Evolutionary conservation across 1,140 invertebrate species (phyloP).

Genomic region (Pteromalus puparum): DNA sequence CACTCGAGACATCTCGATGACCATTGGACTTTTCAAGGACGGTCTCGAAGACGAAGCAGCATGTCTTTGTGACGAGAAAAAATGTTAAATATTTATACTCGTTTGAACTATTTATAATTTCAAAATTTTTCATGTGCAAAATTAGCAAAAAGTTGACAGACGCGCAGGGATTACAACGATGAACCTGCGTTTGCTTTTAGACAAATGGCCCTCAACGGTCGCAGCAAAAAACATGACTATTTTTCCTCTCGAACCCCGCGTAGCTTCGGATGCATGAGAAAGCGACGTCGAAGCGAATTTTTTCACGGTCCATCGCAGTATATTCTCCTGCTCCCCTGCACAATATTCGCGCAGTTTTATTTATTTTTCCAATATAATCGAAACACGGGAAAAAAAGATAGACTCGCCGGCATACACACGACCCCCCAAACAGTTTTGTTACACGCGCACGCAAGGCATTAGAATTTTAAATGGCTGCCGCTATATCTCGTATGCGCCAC

Average conservation of each 20-base stretch:
- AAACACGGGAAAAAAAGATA: background rate
- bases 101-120: too few relatives aligned
- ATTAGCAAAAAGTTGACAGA: background rate
- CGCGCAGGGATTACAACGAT: background rate
- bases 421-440: slow-evolving; percentile 42
- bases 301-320: background rate
- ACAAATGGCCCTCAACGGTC: background rate
- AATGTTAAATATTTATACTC: too few relatives aligned
- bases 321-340: background rate
- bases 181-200: background rate
- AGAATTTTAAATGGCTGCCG: slow-evolving; percentile 34
- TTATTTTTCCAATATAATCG: background rate
- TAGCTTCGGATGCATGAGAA: background rate
- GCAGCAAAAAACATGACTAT: background rate
- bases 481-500: background rate
- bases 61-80: too few relatives aligned
- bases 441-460: slow-evolving; percentile 49
- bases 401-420: too few relatives aligned
- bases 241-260: background rate
- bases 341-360: background rate
- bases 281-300: background rate
- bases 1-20: slow-evolving; percentile 43
- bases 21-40: slow-evolving; percentile 2
- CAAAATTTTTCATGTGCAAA: background rate
- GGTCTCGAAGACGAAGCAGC: background rate